Base-by-base conservation (phyloP, 2,888 invertebrate species). In the Drosophila antonietae region DNA sequence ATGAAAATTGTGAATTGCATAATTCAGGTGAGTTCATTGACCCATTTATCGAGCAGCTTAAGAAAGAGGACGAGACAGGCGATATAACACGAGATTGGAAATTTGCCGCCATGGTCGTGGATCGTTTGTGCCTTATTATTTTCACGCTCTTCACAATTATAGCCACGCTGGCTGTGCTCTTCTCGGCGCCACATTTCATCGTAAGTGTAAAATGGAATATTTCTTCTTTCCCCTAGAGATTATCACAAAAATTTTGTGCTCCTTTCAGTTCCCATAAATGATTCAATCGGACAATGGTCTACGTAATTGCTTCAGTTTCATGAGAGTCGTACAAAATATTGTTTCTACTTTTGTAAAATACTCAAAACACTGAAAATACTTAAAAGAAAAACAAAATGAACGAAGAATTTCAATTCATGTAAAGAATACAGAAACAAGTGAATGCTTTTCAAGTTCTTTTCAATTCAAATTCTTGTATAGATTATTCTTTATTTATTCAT, bases 91-190 rank as follows among this genome's bases (percentile, higher is more conserved):
- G 97, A 94, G 98, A 98, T 95, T 99, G 99, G 99, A 98, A 98
- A 95, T 99, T 98, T 94, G 98, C 98, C 93, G 98, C 98, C 93
- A 98, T 98, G 98, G 98, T 99, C 94, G 98, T 99, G 94, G 99
- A 99, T 96, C 96, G 98, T 95, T 96, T 98, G 95, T 99, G 99
- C 96, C 97, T 99, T 96, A 98, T 98, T 95, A 96, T 98, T 95
- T 99, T 99, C 96, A 97, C 98, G 94, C 95, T 97, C 94, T 98
- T 98, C 95, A 98, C 98, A 94, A 97, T 98, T 95, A 96, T 98
- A 94, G 97, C 98, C 94, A 98, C 98, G 93, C 95, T 98, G 94
- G 97, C 97, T 94, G 98, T 98, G 94, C 95, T 98, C 93, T 96
- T 97, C 94, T 97, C 97, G 93, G 98, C 98, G 93, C 98, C 98